Evolutionary conservation across 2,888 invertebrate genomes (phyloP), one percentile per base, ranked within the genome.

Genomic region (Xanthorhoe designata): DNA sequence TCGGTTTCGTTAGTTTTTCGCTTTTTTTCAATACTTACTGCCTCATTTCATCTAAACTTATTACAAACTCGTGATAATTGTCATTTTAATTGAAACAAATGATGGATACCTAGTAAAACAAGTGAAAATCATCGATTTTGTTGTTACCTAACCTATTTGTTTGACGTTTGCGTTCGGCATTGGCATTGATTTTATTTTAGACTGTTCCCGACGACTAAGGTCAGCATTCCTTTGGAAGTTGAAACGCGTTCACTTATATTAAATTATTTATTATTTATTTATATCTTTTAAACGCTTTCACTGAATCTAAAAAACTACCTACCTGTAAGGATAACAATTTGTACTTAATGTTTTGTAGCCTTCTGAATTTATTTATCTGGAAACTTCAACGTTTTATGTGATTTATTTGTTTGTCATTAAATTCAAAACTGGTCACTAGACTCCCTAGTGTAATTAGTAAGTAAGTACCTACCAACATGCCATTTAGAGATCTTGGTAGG

Each of bases 151-250:
- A 83, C 84, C 81, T 82, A 74, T 57, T 5, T 57, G 64, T 69
- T 65, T 57, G 65, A 68, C 72, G 60, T 58, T 67, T 63, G 50
- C 69, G 52, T 47, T 18, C 69, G 78, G 72, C 80, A 80, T 54
- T 84, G 83, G 75, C 85, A 84, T 81, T 84, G 83, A 85, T 82
- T 81, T 78, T 80, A 85, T 82, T 81, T 78, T 80, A 68, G 52
- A 69, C 65, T 75, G 72, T 73, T 73, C 69, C 54, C 19, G 68
- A 64, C 66, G 7, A 38, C n/a, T n/a, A 68, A 73, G 75, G 75
- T 74, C 76, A 73, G 68, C 59, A 59, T 58, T 64, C 65, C 62
- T 42, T 42, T 64, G 47, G 18, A 51, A 52, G 24, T 24, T 24
- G 24, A 4, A 24, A 24, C 45, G 45, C 62, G 18, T 24, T n/a